Percentiles rank a stretch among this genome's conserved stretches.
These are phyloP conservation scores for Tineola bisselliella DNA, from an alignment of 2,888 invertebrate species.

Conservation along the genomic window DNA sequence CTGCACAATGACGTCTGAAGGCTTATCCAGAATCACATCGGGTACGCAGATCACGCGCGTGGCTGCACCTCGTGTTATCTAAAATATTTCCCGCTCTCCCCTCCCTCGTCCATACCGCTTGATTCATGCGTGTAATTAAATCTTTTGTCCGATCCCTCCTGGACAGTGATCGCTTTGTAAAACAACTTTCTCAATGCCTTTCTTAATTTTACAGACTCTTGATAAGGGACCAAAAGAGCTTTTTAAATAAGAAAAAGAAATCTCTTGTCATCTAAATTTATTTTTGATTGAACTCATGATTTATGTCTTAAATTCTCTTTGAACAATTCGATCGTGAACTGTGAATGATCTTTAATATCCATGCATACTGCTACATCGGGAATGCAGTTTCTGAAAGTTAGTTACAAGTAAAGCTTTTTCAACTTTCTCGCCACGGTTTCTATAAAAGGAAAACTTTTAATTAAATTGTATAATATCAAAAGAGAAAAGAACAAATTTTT, in stretches of 20 bases:
- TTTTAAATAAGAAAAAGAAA: background rate
- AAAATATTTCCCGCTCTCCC: constrained; percentile 27
- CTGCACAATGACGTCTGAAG: background rate
- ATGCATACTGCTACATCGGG: background rate
- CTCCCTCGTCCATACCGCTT: constrained; percentile 35
- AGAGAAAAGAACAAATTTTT: constrained; percentile 35
- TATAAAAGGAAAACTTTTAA: constrained; percentile 45
- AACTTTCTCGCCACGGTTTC: background rate
- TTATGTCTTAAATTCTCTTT: no score
- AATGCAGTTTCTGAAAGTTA: background rate
- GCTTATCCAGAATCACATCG: constrained; percentile 3
- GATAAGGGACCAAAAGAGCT: background rate
- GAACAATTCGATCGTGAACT: background rate
- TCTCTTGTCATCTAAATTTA: background rate
- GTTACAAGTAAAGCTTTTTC: background rate
- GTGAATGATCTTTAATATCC: background rate
- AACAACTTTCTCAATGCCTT: constrained; percentile 36
- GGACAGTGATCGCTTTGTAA: constrained; percentile 42
- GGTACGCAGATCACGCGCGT: constrained; percentile 31
- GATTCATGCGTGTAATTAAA: constrained; percentile 68
- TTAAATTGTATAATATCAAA: constrained; percentile 59
- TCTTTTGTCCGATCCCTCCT: constrained; percentile 56
- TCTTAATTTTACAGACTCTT: constrained; percentile 39
- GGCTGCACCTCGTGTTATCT: constrained; percentile 45
- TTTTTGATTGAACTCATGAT: background rate